These are phyloP conservation scores for Phalacrocorax aristotelis DNA, from an alignment of 2,113 vertebrate species.

Conservation along the genomic window DNA sequence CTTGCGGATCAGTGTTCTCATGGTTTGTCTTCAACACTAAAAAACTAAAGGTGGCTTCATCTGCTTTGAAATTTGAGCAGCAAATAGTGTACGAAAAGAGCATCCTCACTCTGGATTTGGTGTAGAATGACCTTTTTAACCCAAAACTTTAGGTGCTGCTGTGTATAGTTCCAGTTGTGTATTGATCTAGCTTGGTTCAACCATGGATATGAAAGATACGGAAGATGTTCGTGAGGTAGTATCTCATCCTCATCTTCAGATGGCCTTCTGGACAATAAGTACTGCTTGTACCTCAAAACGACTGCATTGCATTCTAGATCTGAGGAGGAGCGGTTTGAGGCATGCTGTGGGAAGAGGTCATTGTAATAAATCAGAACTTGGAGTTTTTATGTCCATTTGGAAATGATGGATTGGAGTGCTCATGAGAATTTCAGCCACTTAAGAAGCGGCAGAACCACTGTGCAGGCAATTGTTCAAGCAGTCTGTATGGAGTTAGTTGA, in stretches of 20 bases:
- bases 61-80: not conserved
- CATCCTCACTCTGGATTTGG: not conserved
- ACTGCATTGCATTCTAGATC: not conserved
- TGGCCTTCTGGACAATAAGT: not conserved
- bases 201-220: not conserved
- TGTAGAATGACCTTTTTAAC: not conserved
- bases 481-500: not conserved
- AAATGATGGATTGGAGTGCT: not conserved
- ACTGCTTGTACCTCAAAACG: not conserved
- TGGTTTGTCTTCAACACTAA: not conserved
- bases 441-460: not conserved
- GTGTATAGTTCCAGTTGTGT: not conserved
- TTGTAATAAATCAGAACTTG: not conserved
- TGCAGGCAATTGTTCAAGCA: not conserved
- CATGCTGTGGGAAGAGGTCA: not conserved
- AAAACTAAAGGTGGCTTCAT: not conserved
- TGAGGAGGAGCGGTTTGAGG: not conserved
- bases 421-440: not conserved
- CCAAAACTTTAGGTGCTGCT: not conserved
- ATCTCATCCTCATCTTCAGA: not conserved
- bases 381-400: not conserved
- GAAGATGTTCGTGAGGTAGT: not conserved
- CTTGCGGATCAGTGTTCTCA: not conserved
- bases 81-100: not conserved
- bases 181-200: not conserved